Evolutionary conservation across 2,888 invertebrate genomes (phyloP), one percentile per base, ranked within the genome.

Genomic region (Malthinus seriepunctatus): DNA sequence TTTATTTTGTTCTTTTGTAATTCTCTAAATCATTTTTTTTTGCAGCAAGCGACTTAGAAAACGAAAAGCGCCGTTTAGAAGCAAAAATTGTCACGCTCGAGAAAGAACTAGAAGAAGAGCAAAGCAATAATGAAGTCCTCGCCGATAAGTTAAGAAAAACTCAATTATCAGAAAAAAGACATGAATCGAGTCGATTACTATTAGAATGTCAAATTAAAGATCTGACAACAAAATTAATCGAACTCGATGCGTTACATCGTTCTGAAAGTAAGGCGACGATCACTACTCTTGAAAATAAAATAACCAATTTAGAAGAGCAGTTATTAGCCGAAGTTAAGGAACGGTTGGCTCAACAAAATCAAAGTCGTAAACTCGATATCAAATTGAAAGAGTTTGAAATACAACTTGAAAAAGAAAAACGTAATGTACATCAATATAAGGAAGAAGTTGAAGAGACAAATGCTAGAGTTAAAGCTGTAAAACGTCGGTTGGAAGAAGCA

Each of bases 91-190:
- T 91, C 11, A 89, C 95, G 7, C 84, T 99, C 3, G 98, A 99
- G 75, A 98, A 99, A 73, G 97, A 98, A 76, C 82, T 99, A 14
- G 99, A 99, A 71, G 98, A 99, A 75, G 97, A 98, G 77, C 97
- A 97, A 80, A 91, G 90, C 66, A 96, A 93, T 79, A 89, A 89
- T 53, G 98, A 98, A 70, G n/a, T n/a, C n/a, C n/a, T n/a, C n/a
- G n/a, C n/a, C n/a, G n/a, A n/a, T n/a, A n/a, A n/a, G n/a, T n/a
- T n/a, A n/a, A n/a, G n/a, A n/a, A n/a, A n/a, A n/a, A n/a, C n/a
- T n/a, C n/a, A n/a, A n/a, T n/a, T n/a, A n/a, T n/a, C n/a, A n/a
- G n/a, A n/a, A n/a, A n/a, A n/a, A n/a, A n/a, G n/a, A n/a, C n/a
- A n/a, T n/a, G n/a, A n/a, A n/a, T n/a, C n/a, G n/a, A n/a, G n/a